These are phyloP conservation scores for Toxostoma redivivum DNA, from an alignment of 2,113 vertebrate genomes.

Conservation along the genomic window DNA sequence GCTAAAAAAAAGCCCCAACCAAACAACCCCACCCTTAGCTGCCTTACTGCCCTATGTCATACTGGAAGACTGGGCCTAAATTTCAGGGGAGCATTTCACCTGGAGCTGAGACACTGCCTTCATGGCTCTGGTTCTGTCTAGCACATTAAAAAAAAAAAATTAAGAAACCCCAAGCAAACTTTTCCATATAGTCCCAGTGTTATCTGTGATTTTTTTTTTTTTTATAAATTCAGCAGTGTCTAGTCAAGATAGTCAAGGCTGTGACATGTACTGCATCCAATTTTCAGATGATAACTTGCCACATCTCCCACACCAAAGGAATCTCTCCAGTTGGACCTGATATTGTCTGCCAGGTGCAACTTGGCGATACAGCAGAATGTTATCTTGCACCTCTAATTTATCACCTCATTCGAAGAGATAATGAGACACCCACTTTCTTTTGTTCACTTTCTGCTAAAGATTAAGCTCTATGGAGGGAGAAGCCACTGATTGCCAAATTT, in stretches of 20 bases:
- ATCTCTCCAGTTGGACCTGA: neutral
- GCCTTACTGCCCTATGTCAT: too few relatives aligned
- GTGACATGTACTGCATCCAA: neutral
- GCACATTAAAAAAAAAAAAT: neutral
- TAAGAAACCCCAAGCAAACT: neutral
- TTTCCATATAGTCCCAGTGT: neutral
- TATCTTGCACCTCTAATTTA: conserved; percentile 11
- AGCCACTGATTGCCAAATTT: neutral
- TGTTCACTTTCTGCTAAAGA: neutral
- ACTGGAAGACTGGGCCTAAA: neutral
- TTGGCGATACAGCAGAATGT: neutral
- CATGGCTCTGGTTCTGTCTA: neutral
- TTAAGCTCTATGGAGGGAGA: neutral
- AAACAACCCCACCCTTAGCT: neutral
- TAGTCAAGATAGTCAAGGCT: neutral
- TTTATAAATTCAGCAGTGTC: neutral
- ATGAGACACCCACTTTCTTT: neutral
- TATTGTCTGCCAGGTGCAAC: neutral
- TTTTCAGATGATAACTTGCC: neutral
- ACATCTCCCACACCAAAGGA: neutral
- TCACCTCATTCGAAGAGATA: neutral
- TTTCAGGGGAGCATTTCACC: neutral
- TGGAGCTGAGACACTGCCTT: neutral
- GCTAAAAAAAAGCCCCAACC: neutral
- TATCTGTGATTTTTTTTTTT: neutral